Conservation (phyloP, 37 sponge, comb jelly and placozoan genomes). For the Chondrilla cf. caribensis region DNA sequence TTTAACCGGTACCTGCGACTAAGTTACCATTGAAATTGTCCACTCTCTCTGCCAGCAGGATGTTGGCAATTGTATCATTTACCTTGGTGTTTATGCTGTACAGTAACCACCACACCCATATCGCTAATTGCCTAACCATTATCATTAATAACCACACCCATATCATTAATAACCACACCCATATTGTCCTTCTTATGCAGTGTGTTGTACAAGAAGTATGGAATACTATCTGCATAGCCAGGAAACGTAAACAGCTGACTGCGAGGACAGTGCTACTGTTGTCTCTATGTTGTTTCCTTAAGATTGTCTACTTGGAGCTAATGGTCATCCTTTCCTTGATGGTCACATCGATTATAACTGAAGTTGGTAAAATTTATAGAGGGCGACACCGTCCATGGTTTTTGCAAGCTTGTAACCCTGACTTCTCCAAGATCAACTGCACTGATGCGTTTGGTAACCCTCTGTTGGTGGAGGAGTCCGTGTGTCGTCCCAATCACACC, state of each 20-base stretch:
- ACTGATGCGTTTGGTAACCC: slow-evolving; percentile 46
- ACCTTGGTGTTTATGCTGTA: no score
- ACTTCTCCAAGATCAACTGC: slow-evolving; percentile 57
- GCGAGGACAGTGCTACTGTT: no score
- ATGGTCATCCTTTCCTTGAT: slow-evolving; percentile 33
- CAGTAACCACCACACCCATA: no score
- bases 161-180: no score
- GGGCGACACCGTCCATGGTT: slow-evolving; percentile 68
- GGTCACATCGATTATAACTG: slow-evolving; percentile 46
- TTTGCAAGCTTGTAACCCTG: slow-evolving; percentile 52
- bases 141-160: no score
- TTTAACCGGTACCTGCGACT: no score
- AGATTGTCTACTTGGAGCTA: slow-evolving; percentile 1
- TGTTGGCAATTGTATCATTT: no score
- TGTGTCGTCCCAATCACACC: slow-evolving; percentile 2
- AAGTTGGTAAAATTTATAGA: slow-evolving; percentile 32
- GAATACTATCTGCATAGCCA: neutral
- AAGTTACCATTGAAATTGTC: no score
- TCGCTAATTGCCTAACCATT: no score
- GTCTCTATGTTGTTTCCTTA: neutral
- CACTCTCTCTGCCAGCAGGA: no score
- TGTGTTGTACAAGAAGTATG: neutral
- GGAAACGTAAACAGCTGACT: no score
- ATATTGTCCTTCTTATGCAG: no score
- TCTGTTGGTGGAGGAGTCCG: slow-evolving; percentile 27